Percentiles rank a stretch among this genome's conserved stretches.
Conservation (phyloP, 30 jellyfish, hydroid and myxozoan species). For the Cassiopea xamachana region DNA sequence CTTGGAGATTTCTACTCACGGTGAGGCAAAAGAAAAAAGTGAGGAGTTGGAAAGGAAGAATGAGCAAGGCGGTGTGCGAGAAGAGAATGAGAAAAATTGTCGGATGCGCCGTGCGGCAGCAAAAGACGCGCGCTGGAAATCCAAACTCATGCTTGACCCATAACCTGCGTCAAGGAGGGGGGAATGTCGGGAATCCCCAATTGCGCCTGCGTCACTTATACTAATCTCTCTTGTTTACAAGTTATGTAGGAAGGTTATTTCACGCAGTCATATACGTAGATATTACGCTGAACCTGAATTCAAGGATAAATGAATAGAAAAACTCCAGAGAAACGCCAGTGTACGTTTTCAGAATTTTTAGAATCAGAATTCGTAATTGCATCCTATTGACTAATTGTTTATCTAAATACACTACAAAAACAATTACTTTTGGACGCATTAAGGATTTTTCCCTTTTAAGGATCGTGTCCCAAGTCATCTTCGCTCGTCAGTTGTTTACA, state of each 20-base stretch:
- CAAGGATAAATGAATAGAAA: too few relatives aligned
- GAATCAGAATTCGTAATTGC: too few relatives aligned
- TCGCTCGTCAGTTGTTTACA: too few relatives aligned
- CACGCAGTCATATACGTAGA: neutral
- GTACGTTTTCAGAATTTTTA: too few relatives aligned
- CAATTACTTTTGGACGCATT: too few relatives aligned
- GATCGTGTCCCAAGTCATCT: too few relatives aligned
- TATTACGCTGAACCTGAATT: neutral
- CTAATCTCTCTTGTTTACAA: neutral
- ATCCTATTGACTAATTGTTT: too few relatives aligned
- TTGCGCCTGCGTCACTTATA: neutral
- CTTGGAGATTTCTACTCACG: neutral
- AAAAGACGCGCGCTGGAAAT: slow-evolving; percentile 63
- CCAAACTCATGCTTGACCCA: slow-evolving; percentile 71
- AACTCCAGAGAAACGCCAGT: too few relatives aligned
- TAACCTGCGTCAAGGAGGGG: slow-evolving; percentile 60
- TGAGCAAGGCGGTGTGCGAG: neutral
- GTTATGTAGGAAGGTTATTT: neutral
- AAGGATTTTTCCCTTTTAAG: too few relatives aligned
- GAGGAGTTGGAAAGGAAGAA: neutral
- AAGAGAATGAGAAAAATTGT: slow-evolving; percentile 24
- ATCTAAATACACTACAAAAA: too few relatives aligned
- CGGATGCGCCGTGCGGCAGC: slow-evolving; percentile 62
- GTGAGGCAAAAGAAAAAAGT: slow-evolving; percentile 23
- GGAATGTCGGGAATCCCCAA: slow-evolving; percentile 6